phyloP scores from a whole-genome alignment of 1,140 invertebrate species.

The Drosophila teissieri region DNA sequence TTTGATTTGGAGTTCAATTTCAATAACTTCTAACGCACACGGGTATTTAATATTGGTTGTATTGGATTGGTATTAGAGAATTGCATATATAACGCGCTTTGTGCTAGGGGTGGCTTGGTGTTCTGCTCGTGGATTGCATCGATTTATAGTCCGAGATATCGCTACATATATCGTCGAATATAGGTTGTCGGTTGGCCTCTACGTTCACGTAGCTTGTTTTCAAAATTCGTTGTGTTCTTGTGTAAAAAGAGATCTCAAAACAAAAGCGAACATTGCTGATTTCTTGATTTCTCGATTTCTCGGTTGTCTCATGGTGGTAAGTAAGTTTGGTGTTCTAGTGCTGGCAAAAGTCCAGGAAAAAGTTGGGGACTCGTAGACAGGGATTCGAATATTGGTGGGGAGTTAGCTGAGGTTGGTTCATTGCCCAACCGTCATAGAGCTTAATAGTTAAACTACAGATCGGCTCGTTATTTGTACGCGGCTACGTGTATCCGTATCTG shows the following conservation, averaged over 20 bases:
- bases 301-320: conserved; percentile 8
- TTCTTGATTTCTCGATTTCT: not conserved
- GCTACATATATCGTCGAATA: conserved; percentile 14
- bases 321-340: conserved; percentile 13
- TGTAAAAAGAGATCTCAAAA: conserved; percentile 41
- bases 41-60: conserved; percentile 20
- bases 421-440: conserved; percentile 16
- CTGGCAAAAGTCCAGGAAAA: conserved; percentile 7
- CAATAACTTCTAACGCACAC: conserved; percentile 23
- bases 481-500: conserved; percentile 29
- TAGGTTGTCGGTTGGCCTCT: conserved; percentile 34
- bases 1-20: conserved; percentile 8
- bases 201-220: conserved; percentile 19
- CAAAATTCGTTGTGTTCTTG: conserved; percentile 56
- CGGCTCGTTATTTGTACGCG: conserved; percentile 34
- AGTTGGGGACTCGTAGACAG: conserved; percentile 6
- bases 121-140: conserved; percentile 25
- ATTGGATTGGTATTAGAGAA: conserved; percentile 10
- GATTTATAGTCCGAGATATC: conserved; percentile 12
- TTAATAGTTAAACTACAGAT: conserved; percentile 39
- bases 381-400: conserved; percentile 37
- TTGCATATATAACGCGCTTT: conserved; percentile 23
- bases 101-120: conserved; percentile 32
- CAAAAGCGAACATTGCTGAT: conserved; percentile 12
- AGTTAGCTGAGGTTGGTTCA: conserved; percentile 21